These are phyloP conservation scores for Chloropsis cyanopogon DNA, from an alignment of 2,113 vertebrate species.

Conservation along the genomic window DNA sequence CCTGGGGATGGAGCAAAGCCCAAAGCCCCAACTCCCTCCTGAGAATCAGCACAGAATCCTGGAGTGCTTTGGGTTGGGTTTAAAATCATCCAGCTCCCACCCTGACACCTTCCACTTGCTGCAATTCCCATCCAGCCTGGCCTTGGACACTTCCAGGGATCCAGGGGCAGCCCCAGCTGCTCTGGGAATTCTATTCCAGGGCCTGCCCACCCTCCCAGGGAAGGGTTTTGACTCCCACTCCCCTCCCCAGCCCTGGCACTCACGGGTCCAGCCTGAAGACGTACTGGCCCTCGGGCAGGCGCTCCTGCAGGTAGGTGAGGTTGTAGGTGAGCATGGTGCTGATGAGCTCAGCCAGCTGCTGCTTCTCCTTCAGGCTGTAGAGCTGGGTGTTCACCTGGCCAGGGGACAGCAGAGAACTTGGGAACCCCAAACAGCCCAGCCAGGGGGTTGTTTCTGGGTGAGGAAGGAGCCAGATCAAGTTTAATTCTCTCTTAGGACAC, in stretches of 20 bases:
- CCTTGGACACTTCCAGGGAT: background rate
- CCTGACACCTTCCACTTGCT: background rate
- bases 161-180: background rate
- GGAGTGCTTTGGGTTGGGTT: background rate
- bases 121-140: background rate
- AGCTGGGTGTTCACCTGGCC: conserved; percentile 93
- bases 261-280: conserved; percentile 89
- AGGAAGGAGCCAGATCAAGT: background rate
- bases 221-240: fast-evolving
- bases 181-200: background rate
- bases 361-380: conserved; percentile 90
- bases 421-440: background rate
- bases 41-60: background rate
- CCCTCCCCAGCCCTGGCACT: conserved; percentile 44
- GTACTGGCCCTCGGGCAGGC: conserved; percentile 89
- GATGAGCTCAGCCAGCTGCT: conserved; percentile 87
- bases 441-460: fast-evolving
- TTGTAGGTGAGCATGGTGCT: conserved; percentile 93
- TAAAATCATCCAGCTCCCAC: background rate
- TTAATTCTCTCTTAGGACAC: background rate
- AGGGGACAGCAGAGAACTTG: background rate
- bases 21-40: background rate
- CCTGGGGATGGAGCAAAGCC: background rate
- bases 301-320: conserved; percentile 92
- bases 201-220: background rate